Evolutionary conservation across 2,113 vertebrate genomes (phyloP), one percentile per base, ranked within the genome.

Genomic region (Rhineura floridana): DNA sequence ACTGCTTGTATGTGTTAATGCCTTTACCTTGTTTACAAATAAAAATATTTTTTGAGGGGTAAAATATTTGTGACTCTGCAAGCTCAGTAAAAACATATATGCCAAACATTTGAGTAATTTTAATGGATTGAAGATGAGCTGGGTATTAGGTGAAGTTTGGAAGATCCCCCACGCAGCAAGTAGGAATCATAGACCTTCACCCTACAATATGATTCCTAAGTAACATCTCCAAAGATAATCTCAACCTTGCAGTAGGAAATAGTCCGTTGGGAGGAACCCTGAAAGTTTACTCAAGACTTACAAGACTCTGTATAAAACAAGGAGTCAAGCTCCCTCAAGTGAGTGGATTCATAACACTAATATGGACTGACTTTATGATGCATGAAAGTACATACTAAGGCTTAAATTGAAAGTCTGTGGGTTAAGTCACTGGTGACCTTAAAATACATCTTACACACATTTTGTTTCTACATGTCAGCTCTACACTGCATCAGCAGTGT

Each of bases 401-500:
- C 39, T 85, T 44, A 39, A 76, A 76, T 25, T 63, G 39, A 76
- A 44, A 85, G 39, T 25, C 62, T 11, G 13, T 79, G 44, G 9
- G 4, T 76, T 44, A 39, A 33, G 72, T 63, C 70, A 46, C 59
- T 17, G 46, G 23, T 86, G 46, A 50, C 75, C 12, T 78, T 67
- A 76, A 75, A 65, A 1, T 42, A 67, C 73, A 77, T 65, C 48
- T 79, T 50, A 50, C 42, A 12, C 33, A 63, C 19, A 12, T 62
- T 76, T 79, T 86, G 33, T 62, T n/a, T 39, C 67, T 80, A 80
- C 50, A 50, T 84, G 52, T n/a, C n/a, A n/a, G n/a, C n/a, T n/a
- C n/a, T n/a, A n/a, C n/a, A n/a, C n/a, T n/a, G n/a, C n/a, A n/a
- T n/a, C n/a, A n/a, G n/a, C n/a, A n/a, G n/a, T n/a, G n/a, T n/a